Percentiles rank a stretch among this genome's conserved stretches.
These are phyloP conservation scores for Drosophila nigritarsus DNA, from an alignment of 2,888 invertebrate species.

Conservation along the genomic window DNA sequence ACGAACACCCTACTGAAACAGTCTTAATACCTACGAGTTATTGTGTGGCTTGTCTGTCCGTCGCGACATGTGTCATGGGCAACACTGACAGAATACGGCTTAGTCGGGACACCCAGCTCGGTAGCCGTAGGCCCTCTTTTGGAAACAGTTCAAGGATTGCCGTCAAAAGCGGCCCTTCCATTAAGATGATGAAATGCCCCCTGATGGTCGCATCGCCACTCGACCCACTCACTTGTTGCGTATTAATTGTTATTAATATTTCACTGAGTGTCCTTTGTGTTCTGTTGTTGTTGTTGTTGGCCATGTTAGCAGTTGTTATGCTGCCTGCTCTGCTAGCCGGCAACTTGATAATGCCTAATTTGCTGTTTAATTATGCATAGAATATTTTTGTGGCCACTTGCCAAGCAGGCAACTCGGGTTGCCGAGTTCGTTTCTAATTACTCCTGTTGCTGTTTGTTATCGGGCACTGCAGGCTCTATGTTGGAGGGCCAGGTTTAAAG, in stretches of 20 bases:
- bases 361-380: slow-evolving; percentile 73
- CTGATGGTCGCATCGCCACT: slow-evolving; percentile 5
- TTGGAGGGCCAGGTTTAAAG: slow-evolving; percentile 35
- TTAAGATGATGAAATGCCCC: slow-evolving; percentile 74
- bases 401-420: background rate
- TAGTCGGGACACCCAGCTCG: slow-evolving; percentile 22
- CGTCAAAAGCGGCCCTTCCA: slow-evolving; percentile 47
- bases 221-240: slow-evolving; percentile 68
- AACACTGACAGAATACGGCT: slow-evolving; percentile 26
- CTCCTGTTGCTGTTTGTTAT: slow-evolving; percentile 56
- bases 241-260: slow-evolving; percentile 79
- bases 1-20: background rate
- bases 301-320: slow-evolving; percentile 12
- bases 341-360: slow-evolving; percentile 69
- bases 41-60: slow-evolving; percentile 31
- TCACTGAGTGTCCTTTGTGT: slow-evolving; percentile 35
- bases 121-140: slow-evolving; percentile 11
- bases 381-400: slow-evolving; percentile 43
- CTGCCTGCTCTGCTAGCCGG: slow-evolving; percentile 1
- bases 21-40: slow-evolving; percentile 22
- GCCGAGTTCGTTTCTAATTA: slow-evolving; percentile 51
- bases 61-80: slow-evolving; percentile 43
- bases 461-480: slow-evolving; percentile 29
- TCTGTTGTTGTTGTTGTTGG: slow-evolving; percentile 5
- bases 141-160: slow-evolving; percentile 42